Conservation (phyloP, 2,888 invertebrate genomes). For the Pristionchus exspectatus region DNA sequence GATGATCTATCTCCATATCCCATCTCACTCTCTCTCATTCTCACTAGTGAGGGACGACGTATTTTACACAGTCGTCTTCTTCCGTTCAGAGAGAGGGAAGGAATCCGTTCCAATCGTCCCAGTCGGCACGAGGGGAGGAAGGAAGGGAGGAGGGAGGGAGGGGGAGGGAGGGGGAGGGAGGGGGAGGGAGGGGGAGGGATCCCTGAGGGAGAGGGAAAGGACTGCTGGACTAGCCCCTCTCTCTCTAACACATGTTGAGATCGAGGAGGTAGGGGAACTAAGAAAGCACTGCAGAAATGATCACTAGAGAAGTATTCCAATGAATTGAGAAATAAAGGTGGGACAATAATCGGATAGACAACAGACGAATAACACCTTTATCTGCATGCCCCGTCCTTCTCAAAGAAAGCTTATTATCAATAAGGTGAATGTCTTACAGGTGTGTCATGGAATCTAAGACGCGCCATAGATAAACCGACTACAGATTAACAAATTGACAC, state of each 20-base stretch:
- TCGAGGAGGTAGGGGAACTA: not conserved
- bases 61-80: constrained; percentile 41
- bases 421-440: not conserved
- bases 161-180: not conserved
- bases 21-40: constrained; percentile 23
- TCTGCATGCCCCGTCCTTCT: not conserved
- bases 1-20: constrained; percentile 34
- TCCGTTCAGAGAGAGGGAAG: constrained; percentile 32
- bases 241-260: constrained; percentile 18
- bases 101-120: constrained; percentile 51
- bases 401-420: not conserved
- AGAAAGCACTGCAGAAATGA: not conserved
- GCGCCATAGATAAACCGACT: not conserved
- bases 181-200: not conserved
- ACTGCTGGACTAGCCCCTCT: constrained; percentile 7
- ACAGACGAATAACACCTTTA: not conserved
- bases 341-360: not conserved
- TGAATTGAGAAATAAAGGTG: not conserved
- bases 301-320: not conserved
- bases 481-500: not conserved
- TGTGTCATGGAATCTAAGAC: not conserved
- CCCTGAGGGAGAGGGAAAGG: constrained; percentile 8
- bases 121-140: constrained; percentile 26
- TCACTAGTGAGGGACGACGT: constrained; percentile 22
- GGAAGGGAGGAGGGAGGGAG: not conserved